These are phyloP conservation scores for Artibeus lituratus DNA, from an alignment of 2,797 vertebrate species.

Conservation along the genomic window DNA sequence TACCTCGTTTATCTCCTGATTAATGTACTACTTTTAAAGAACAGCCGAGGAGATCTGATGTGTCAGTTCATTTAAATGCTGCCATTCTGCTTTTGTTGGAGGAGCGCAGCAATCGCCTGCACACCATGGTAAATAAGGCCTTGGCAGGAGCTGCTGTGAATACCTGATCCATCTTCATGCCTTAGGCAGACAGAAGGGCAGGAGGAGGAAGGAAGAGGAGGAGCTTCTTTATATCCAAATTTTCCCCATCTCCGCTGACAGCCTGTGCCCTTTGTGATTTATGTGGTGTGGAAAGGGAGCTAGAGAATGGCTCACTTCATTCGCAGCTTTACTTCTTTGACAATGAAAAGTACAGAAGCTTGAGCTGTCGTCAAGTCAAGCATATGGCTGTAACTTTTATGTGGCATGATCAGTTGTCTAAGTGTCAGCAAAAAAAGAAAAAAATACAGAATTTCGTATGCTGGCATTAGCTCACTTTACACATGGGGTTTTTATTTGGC, in stretches of 20 bases:
- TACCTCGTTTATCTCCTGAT: slow-evolving; percentile 35
- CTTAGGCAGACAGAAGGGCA: not conserved
- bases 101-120: not conserved
- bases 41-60: not conserved
- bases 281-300: not conserved
- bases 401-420: not conserved
- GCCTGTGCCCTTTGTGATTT: not conserved
- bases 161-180: not conserved
- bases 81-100: slow-evolving; percentile 35
- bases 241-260: not conserved
- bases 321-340: slow-evolving; percentile 19
- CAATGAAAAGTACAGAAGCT: not conserved
- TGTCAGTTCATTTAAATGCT: slow-evolving; percentile 58
- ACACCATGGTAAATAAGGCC: not conserved
- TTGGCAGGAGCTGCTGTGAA: not conserved
- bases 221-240: not conserved
- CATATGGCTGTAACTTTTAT: not conserved
- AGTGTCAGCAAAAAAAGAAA: not conserved
- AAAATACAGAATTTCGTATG: not conserved
- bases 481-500: not conserved
- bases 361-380: not conserved
- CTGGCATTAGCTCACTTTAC: not conserved
- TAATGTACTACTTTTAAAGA: slow-evolving; percentile 36
- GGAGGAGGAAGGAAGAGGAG: not conserved
- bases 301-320: not conserved